A percentile compares a stretch with the other conserved stretches of the same genome.
These are phyloP conservation scores for Papilio polyxenes DNA, from an alignment of 1,140 invertebrate species.

Conservation along the genomic window DNA sequence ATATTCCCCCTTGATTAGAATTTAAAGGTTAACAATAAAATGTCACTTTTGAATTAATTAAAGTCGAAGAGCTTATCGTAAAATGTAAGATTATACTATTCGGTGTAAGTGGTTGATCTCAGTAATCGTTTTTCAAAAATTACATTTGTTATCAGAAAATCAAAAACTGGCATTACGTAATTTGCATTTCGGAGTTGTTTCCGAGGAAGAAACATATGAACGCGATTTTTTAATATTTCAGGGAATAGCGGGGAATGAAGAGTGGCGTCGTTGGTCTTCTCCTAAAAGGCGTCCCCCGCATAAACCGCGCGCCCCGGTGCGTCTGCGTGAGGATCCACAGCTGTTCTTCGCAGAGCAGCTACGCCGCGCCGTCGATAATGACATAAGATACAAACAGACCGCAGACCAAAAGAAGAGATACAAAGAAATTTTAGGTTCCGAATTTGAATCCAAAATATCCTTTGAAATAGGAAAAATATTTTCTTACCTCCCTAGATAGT, in stretches of 20 bases:
- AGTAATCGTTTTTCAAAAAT: not conserved
- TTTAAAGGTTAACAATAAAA: constrained; percentile 1
- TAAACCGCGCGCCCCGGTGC: constrained; percentile 58
- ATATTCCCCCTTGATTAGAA: not conserved
- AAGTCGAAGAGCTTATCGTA: not conserved
- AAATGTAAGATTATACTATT: not conserved
- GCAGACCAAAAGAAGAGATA: constrained; percentile 76
- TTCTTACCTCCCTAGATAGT: not conserved
- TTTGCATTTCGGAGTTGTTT: not conserved
- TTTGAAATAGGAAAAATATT: too few species aligned
- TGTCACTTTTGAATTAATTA: constrained; percentile 19
- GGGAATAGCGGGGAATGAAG: constrained; percentile 61
- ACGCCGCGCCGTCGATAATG: constrained; percentile 79
- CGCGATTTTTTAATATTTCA: constrained; percentile 42
- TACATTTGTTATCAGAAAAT: not conserved
- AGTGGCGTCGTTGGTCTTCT: constrained; percentile 58
- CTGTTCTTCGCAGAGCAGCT: constrained; percentile 75
- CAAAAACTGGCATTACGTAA: not conserved
- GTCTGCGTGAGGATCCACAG: constrained; percentile 78
- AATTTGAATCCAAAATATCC: not conserved
- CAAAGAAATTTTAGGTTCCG: constrained; percentile 78
- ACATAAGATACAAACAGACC: constrained; percentile 78
- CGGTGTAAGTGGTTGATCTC: not conserved
- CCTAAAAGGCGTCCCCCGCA: constrained; percentile 50
- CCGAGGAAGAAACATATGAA: not conserved